A percentile compares a stretch with the other conserved stretches of the same genome.
Conservation (phyloP, 2,888 invertebrate species). For the Drosophila mettleri region DNA sequence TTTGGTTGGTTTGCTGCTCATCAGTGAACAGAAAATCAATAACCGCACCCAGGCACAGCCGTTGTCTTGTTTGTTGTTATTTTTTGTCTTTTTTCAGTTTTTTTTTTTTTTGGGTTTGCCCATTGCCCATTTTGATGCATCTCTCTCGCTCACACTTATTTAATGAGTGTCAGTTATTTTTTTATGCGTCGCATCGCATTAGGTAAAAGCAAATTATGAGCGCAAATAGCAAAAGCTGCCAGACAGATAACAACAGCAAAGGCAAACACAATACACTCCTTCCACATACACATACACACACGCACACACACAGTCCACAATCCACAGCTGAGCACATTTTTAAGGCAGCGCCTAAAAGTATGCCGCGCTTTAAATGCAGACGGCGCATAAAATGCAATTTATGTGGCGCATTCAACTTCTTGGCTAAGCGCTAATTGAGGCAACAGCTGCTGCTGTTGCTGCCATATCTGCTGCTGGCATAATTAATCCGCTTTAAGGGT, state of each 20-base stretch:
- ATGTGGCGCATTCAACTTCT: slow-evolving; percentile 40
- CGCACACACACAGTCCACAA: not conserved
- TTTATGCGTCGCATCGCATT: slow-evolving; percentile 45
- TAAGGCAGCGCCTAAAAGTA: slow-evolving; percentile 35
- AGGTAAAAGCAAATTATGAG: slow-evolving; percentile 54
- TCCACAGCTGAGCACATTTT: slow-evolving; percentile 13
- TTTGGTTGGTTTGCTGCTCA: slow-evolving; percentile 41
- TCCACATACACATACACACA: slow-evolving; percentile 1
- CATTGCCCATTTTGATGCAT: slow-evolving; percentile 41
- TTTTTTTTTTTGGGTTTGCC: slow-evolving; percentile 19
- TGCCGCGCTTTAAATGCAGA: slow-evolving; percentile 44
- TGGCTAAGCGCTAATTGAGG: slow-evolving; percentile 50
- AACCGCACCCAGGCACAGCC: slow-evolving; percentile 70
- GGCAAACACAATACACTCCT: slow-evolving; percentile 29
- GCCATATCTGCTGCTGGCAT: slow-evolving; percentile 51
- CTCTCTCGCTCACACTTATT: slow-evolving; percentile 11
- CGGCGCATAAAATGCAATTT: slow-evolving; percentile 59
- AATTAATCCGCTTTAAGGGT: slow-evolving; percentile 58
- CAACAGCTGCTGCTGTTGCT: slow-evolving; percentile 18
- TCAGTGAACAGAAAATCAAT: slow-evolving; percentile 72
- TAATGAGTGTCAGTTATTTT: slow-evolving; percentile 32
- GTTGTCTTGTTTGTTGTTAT: slow-evolving; percentile 22
- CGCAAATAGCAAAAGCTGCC: slow-evolving; percentile 41
- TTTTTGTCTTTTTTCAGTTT: not conserved
- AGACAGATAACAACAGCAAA: slow-evolving; percentile 16